Conservation (phyloP, 2,797 vertebrate genomes). For the Aphelocoma californica region DNA sequence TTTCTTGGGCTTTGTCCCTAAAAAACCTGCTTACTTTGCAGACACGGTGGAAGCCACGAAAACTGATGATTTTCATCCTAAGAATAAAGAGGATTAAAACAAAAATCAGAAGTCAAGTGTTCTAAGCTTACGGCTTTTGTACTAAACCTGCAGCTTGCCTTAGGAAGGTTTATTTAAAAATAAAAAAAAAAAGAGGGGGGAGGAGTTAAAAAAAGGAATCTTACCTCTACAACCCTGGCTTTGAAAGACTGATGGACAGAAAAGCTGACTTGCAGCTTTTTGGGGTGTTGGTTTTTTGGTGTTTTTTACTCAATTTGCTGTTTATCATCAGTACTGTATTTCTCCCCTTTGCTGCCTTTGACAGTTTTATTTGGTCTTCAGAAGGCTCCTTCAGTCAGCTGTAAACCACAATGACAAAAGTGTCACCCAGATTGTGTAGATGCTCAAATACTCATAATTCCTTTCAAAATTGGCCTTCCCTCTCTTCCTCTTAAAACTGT, state of each 20-base stretch:
- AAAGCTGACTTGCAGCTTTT: not conserved
- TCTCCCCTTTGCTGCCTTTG: not conserved
- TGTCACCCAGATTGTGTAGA: not conserved
- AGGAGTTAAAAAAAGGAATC: not conserved
- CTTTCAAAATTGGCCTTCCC: not conserved
- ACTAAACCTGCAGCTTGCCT: not conserved
- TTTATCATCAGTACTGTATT: not conserved
- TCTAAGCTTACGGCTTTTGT: not conserved
- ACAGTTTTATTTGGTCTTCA: not conserved
- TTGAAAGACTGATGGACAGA: not conserved
- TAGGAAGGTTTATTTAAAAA: not conserved
- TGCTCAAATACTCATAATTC: not conserved
- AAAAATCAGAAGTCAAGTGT: not conserved
- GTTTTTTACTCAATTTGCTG: not conserved
- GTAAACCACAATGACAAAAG: not conserved
- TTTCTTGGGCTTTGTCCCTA: not conserved
- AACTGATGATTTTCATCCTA: not conserved
- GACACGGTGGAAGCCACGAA: not conserved
- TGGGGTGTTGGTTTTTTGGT: not conserved
- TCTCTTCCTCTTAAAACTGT: not conserved
- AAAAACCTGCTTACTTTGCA: not conserved
- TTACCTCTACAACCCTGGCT: not conserved
- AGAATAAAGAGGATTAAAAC: not conserved
- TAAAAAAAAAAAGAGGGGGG: rapidly evolving
- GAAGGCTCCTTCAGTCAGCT: not conserved